phyloP scores from a whole-genome alignment of 2,888 invertebrate species.

The Bombylius major region DNA sequence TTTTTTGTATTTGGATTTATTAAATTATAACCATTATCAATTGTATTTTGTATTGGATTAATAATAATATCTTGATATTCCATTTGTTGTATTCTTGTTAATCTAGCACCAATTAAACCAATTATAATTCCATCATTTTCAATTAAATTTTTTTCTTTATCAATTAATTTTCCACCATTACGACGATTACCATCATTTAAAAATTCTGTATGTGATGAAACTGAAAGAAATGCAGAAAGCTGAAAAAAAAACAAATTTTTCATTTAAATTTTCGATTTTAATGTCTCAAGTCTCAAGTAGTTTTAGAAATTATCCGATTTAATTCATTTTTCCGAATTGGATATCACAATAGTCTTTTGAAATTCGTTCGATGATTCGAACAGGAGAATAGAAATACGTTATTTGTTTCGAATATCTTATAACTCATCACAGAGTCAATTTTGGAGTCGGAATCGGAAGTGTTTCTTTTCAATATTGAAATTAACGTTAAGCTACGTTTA shows the following conservation, averaged over 20 bases:
- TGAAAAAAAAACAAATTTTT: slow-evolving; percentile 4
- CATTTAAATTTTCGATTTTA: no score
- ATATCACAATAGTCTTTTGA: no score
- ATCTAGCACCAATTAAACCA: slow-evolving; percentile 38
- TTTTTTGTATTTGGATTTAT: slow-evolving; percentile 1
- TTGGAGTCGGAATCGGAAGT: no score
- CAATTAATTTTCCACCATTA: slow-evolving; percentile 37
- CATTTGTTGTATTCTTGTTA: slow-evolving; percentile 38
- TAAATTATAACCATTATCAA: slow-evolving; percentile 38
- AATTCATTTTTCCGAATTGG: no score
- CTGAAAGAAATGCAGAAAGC: slow-evolving; percentile 41
- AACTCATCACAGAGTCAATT: no score
- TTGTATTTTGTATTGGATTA: slow-evolving; percentile 39
- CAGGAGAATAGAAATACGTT: no score
- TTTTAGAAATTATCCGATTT: no score
- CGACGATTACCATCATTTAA: slow-evolving; percentile 44
- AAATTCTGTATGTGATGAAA: slow-evolving; percentile 44
- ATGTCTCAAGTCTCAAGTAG: no score
- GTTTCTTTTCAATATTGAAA: no score
- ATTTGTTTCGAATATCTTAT: no score
- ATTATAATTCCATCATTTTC: slow-evolving; percentile 41
- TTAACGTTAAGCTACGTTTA: no score
- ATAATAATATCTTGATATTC: slow-evolving; percentile 42
- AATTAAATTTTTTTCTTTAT: slow-evolving; percentile 28
- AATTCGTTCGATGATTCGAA: no score